Base-by-base conservation (phyloP, 2,888 invertebrate genomes). In the Baccha elongata region DNA sequence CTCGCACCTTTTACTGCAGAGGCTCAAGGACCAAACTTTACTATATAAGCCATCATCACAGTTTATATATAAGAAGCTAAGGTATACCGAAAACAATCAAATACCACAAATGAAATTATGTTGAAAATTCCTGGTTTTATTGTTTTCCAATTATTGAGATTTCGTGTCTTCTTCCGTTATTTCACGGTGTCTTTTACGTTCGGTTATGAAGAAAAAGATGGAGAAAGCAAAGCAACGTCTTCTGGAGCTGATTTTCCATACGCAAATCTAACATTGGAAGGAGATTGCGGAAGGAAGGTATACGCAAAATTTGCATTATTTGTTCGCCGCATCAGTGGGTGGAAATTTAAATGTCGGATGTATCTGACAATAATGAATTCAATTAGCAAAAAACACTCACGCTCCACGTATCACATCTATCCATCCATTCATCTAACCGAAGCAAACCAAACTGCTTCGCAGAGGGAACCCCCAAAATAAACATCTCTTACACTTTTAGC, bases 91-190 rank as follows among this genome's bases (percentile, higher is more conserved):
- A 68, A 83, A 83, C 83, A 83, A 78, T 83, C 83, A 83, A 83
- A 83, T 78, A 78, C 83, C 83, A 64, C 83, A 83, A 83, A 83
- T 78, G 72, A 83, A 83, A 83, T 83, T 83, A 78, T 83, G 78
- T 78, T 73, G 83, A 83, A 83, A 83, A 83, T 83, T 83, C 55
- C 78, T 83, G 78, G 78, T 83, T 83, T 83, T 83, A 83, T 83
- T 83, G 83, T 83, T 83, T 83, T 83, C 83, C 72, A 83, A 83
- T 83, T 83, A 83, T 78, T 83, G 62, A 68, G 53, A 74, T 74
- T 79, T 80, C 68, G 53, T 35, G 67, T 72, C 58, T 71, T 60
- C 62, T 48, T 76, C 35, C 35, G 32, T 71, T 19, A 21, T 42
- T 58, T n/a, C 13, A 50, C 44, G 13, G 40, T 21, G 11, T 55